Evolutionary conservation across 2,888 invertebrate genomes (phyloP).

Genomic region (Eupelmus urozonus): DNA sequence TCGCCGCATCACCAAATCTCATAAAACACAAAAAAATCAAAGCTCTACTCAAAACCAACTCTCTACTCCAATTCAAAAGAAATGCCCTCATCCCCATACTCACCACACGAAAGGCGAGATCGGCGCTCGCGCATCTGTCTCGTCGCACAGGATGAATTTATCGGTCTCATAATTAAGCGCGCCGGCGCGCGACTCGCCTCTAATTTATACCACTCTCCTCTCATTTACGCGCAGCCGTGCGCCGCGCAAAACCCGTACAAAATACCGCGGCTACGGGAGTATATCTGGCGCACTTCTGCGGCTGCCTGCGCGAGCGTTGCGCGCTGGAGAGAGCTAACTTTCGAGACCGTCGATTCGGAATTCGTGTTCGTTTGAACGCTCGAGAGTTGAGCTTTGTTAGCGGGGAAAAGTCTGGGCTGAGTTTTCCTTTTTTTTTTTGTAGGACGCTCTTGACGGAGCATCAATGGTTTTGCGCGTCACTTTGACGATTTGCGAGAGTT

Average conservation of each 20-base stretch:
- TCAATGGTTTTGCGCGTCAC: too few species aligned
- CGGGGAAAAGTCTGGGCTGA: too few species aligned
- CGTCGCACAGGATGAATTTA: conserved; percentile 70
- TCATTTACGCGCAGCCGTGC: not conserved
- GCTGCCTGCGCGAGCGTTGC: not conserved
- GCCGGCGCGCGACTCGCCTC: conserved; percentile 65
- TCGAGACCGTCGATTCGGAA: conserved; percentile 12
- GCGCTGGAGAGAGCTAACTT: not conserved
- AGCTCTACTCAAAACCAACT: too few species aligned
- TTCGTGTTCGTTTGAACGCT: not conserved
- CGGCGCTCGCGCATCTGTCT: conserved; percentile 10
- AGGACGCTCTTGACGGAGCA: too few species aligned
- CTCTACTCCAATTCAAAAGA: too few species aligned
- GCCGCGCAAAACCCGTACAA: not conserved
- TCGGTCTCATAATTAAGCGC: conserved; percentile 76
- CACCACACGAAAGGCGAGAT: too few species aligned
- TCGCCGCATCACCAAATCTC: too few species aligned
- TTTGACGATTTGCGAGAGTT: too few species aligned
- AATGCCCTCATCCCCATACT: too few species aligned
- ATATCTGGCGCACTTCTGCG: not conserved
- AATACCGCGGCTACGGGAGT: not conserved
- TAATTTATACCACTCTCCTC: conserved; percentile 69
- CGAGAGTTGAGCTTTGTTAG: too few species aligned
- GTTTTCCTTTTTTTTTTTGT: too few species aligned
- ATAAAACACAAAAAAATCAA: too few species aligned